Percentiles rank a stretch among this genome's conserved stretches.
Conservation (phyloP, 1,140 invertebrate species). For the Ladona fulva region DNA sequence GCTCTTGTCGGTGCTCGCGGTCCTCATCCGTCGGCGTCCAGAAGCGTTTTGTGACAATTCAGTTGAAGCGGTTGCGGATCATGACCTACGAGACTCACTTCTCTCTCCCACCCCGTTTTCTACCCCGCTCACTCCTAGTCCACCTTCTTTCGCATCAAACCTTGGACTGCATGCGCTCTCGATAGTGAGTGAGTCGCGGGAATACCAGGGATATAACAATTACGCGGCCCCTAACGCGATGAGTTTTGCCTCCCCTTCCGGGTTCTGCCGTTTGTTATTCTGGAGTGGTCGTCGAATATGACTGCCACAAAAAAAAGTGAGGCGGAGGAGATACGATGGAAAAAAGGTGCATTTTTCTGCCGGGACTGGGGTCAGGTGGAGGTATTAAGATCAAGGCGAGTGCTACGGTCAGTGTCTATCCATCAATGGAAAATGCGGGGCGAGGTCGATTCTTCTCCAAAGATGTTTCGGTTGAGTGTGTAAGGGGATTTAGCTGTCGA, state of each 20-base stretch:
- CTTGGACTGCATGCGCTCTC: not conserved
- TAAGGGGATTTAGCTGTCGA: too few relatives aligned
- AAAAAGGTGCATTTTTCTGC: not conserved
- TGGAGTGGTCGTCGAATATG: not conserved
- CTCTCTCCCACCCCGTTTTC: not conserved
- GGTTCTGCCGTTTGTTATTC: not conserved
- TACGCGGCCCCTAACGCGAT: not conserved
- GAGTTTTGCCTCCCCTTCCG: too few relatives aligned
- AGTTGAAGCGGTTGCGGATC: not conserved
- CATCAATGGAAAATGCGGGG: too few relatives aligned
- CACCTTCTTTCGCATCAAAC: not conserved
- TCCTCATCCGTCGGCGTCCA: not conserved
- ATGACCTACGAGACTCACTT: not conserved
- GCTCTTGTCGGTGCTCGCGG: not conserved
- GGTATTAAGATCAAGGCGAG: conserved; percentile 4
- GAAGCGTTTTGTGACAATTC: not conserved
- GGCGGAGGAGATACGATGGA: not conserved
- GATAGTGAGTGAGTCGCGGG: not conserved
- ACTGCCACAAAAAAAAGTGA: not conserved
- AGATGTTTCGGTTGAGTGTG: too few relatives aligned
- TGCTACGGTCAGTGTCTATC: too few relatives aligned
- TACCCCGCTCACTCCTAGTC: not conserved
- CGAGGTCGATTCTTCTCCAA: too few relatives aligned
- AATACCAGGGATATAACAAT: not conserved
- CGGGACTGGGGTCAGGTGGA: not conserved